A percentile compares a stretch with the other conserved stretches of the same genome.
Evolutionary conservation across 2,797 vertebrate genomes (phyloP).

Genomic region (Pangasius djambal): DNA sequence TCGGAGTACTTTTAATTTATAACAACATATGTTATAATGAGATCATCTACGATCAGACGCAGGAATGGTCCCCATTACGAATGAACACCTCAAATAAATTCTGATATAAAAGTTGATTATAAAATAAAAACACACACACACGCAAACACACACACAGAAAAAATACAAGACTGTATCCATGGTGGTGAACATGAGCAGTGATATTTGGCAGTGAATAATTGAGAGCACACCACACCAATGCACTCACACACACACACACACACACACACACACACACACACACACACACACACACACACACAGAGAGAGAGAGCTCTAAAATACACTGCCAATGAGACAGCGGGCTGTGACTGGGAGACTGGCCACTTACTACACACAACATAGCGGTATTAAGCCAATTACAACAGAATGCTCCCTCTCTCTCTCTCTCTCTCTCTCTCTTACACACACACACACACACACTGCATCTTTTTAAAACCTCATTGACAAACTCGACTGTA

Average conservation of each 20-base stretch:
- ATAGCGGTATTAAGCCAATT: conserved; percentile 43
- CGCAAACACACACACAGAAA: background rate
- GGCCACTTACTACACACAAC: conserved; percentile 49
- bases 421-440: background rate
- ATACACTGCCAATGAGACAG: conserved; percentile 50
- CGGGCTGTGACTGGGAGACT: conserved; percentile 66
- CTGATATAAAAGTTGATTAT: background rate
- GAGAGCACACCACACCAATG: conserved; percentile 35
- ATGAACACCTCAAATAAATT: background rate
- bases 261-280: conserved; percentile 24
- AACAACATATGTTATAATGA: background rate
- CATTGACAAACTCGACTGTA: conserved; percentile 15
- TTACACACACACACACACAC: conserved; percentile 32
- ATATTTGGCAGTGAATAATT: conserved; percentile 57
- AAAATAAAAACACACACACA: background rate
- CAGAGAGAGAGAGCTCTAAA: conserved; percentile 23
- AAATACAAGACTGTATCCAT: conserved; percentile 61
- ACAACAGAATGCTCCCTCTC: conserved; percentile 34
- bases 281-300: conserved; percentile 26
- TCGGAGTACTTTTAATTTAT: background rate
- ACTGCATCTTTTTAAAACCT: conserved; percentile 8
- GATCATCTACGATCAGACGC: background rate
- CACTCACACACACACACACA: conserved; percentile 26
- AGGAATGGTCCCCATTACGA: background rate
- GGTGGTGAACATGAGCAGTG: conserved; percentile 68